Evolutionary conservation across 2,113 vertebrate species (phyloP), one percentile per base, ranked within the genome.

Genomic region (Nansenia antarctica): DNA sequence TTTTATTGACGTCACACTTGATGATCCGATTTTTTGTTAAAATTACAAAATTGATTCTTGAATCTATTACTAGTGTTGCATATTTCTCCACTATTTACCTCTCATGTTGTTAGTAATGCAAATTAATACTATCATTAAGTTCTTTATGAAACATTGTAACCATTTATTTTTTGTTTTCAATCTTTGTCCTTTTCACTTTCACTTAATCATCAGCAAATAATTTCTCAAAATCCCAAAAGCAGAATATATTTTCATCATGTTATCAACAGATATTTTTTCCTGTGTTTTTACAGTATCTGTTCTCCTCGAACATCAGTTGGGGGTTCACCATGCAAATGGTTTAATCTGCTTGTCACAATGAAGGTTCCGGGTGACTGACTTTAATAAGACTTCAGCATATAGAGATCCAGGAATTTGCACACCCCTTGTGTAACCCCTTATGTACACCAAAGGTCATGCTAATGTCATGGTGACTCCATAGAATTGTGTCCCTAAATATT

Each of bases 321-420:
- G 69, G 72, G 72, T 86, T 82, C 75, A 82, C 71, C 84, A 83
- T 79, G 83, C 82, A 83, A 80, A 85, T 84, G 78, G 74, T 85
- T 82, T 89, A 82, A 87, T 87, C 81, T 85, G 73, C 85, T 85
- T 86, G 88, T 90, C 89, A 88, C 81, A 89, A 79, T 78, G 81
- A 81, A 83, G 75, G 88, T 90, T 92, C 84, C 61, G 74, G 83
- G 77, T 84, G 86, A 85, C 77, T 88, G 83, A 64, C 74, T 89
- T 85, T 84, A 88, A 89, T 87, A 86, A 79, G 82, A 80, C 71
- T 49, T 82, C 78, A 85, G 79, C 78, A 76, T 85, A 76, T 83
- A 81, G 69, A 80, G 81, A 86, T 82, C 73, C 82, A 78, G 75
- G 76, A 82, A 84, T 83, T 82, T 84, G 79, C 82, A 76, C 81